A percentile compares a stretch with the other conserved stretches of the same genome.
Evolutionary conservation across 2,113 vertebrate genomes (phyloP).

Genomic region (Irena cyanogastra): DNA sequence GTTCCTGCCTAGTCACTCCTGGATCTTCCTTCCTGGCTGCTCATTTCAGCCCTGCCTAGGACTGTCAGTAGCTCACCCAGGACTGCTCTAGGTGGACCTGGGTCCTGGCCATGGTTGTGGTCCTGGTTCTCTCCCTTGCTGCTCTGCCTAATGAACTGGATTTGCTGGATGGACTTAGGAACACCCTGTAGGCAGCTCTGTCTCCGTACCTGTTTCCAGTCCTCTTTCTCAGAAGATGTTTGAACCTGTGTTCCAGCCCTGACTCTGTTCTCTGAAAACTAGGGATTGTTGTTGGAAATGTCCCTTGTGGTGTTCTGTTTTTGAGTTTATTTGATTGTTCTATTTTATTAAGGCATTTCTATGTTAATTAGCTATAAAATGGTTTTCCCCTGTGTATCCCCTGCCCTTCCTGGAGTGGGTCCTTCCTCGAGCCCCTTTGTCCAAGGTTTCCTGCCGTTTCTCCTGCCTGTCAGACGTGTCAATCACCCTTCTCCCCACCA

Average conservation of each 20-base stretch:
- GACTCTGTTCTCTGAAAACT: background rate
- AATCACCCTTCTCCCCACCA: no score
- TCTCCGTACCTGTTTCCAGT: background rate
- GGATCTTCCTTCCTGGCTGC: background rate
- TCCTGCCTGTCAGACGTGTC: no score
- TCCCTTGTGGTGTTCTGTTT: no score
- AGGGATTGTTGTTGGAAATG: background rate
- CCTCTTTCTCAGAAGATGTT: background rate
- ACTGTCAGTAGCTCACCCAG: background rate
- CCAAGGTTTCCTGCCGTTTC: no score
- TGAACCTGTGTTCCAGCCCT: background rate
- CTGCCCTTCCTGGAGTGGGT: no score
- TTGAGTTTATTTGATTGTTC: no score
- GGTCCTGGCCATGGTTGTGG: no score
- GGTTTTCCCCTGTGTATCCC: no score
- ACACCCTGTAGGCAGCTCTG: background rate
- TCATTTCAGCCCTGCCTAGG: background rate
- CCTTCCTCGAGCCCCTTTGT: no score
- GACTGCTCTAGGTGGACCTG: background rate
- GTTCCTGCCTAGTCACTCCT: background rate
- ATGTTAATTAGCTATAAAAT: no score
- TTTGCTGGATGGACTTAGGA: background rate
- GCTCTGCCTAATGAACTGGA: background rate
- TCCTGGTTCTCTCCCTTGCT: background rate
- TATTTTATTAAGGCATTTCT: no score